These are phyloP conservation scores for Acanthopleura granulata DNA, from an alignment of 2,888 invertebrate species.

Conservation along the genomic window DNA sequence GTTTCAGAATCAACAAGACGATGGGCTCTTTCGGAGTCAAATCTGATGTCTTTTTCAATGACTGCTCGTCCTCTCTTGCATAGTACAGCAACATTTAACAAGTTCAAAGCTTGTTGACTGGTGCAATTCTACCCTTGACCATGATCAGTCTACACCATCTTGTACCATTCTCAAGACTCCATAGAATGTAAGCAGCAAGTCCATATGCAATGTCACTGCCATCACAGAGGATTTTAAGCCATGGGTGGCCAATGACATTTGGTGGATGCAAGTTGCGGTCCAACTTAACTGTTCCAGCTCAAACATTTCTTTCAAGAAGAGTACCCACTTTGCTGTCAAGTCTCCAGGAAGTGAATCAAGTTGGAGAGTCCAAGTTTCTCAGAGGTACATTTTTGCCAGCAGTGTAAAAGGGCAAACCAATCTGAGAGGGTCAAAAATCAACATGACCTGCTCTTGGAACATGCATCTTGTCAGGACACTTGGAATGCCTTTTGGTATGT, in stretches of 20 bases:
- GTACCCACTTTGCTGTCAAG: neutral
- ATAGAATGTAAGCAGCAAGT: constrained; percentile 22
- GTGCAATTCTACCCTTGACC: constrained; percentile 23
- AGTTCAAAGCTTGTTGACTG: constrained; percentile 15
- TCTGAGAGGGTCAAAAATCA: constrained; percentile 18
- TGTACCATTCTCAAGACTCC: constrained; percentile 10
- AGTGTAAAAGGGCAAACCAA: constrained; percentile 18
- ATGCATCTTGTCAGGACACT: neutral
- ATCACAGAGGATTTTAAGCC: constrained; percentile 20
- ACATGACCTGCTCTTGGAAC: neutral
- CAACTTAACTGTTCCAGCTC: constrained; percentile 17
- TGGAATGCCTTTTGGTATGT: neutral
- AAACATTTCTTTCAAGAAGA: constrained; percentile 20
- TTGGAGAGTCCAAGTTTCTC: constrained; percentile 20
- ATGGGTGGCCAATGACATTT: constrained; percentile 11
- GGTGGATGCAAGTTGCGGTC: constrained; percentile 13
- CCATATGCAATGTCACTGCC: constrained; percentile 19
- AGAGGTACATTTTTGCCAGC: constrained; percentile 17
- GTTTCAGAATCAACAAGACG: constrained; percentile 22
- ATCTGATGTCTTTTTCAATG: constrained; percentile 16
- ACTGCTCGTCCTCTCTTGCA: constrained; percentile 17
- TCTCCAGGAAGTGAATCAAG: constrained; percentile 18
- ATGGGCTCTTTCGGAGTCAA: neutral
- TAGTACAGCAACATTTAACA: constrained; percentile 19
- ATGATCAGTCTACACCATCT: constrained; percentile 18